Percentiles rank a stretch among this genome's conserved stretches.
These are phyloP conservation scores for Cydia pomonella DNA, from an alignment of 1,140 invertebrate genomes.

Conservation along the genomic window DNA sequence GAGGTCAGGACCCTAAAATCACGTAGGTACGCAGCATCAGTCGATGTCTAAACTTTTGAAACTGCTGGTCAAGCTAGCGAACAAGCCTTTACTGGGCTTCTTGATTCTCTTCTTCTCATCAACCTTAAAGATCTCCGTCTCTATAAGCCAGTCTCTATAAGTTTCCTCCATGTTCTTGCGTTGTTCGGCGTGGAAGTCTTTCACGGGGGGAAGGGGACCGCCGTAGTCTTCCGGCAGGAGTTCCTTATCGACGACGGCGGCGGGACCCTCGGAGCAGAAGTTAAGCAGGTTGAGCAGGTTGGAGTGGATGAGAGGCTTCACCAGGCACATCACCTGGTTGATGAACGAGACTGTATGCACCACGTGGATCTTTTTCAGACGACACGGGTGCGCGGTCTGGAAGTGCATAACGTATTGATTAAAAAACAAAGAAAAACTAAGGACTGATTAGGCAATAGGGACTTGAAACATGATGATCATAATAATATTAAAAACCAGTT, in stretches of 20 bases:
- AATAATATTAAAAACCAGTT: too few relatives aligned
- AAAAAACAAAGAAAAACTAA: background rate
- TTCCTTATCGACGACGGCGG: conserved; percentile 71
- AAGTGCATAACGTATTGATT: conserved; percentile 45
- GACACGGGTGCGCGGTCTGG: conserved; percentile 82
- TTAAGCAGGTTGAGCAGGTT: conserved; percentile 81
- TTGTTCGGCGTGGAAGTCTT: conserved; percentile 75
- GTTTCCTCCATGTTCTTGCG: conserved; percentile 74
- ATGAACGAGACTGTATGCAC: conserved; percentile 83
- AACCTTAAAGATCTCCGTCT: conserved; percentile 74
- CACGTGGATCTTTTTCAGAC: conserved; percentile 82
- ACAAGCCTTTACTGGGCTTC: conserved; percentile 76
- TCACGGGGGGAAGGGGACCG: conserved; percentile 68
- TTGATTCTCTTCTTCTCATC: conserved; percentile 79
- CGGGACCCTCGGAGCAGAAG: conserved; percentile 77
- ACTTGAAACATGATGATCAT: too few relatives aligned
- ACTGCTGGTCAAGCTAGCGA: conserved; percentile 72
- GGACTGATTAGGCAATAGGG: too few relatives aligned
- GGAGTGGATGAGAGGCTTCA: conserved; percentile 82
- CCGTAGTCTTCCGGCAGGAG: conserved; percentile 78
- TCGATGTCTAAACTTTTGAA: conserved; percentile 77
- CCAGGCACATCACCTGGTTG: conserved; percentile 82
- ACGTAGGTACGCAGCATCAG: conserved; percentile 45
- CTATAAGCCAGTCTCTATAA: conserved; percentile 77
- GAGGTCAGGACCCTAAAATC: conserved; percentile 45